Evolutionary conservation across 1,140 invertebrate species (phyloP), one percentile per base, ranked within the genome.

Genomic region (Phymorhynchus buccinoides): DNA sequence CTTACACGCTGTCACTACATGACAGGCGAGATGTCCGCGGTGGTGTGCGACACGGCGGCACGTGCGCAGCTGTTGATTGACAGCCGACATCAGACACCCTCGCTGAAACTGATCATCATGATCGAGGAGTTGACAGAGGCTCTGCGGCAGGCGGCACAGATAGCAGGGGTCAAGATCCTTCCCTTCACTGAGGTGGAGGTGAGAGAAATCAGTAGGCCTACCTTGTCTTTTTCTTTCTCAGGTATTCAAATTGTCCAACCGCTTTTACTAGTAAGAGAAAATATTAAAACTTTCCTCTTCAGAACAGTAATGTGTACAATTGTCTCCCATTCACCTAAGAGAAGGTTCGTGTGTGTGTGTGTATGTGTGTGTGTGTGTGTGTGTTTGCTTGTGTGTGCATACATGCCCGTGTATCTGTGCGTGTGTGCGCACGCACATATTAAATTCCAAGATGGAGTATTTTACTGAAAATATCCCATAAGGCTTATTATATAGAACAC

Each of bases 21-120:
- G 37, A 42, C 82, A 91, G 91, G 89, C 68, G 90, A 88, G 39
- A 89, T 91, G 44, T 83, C 88, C 22, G 85, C 90, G 48, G 97
- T 99, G n/a, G 94, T 99, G 56, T 97, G 96, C 89, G 98, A 99
- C 91, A 96, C 95, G 84, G 98, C 98, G 94, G 97, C 96, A 80
- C 96, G 90, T 66, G 90, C 89, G 32, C 82, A 97, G 92, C 94
- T 96, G 75, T 92, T 99, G 22, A 93, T 99, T 80, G 96, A 98
- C 86, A 87, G 92, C 27, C 14, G n/a, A 12, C 37, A 1, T 30
- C 37, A 96, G 0, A 97, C 97, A 12, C 95, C 96, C 84, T 96
- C 96, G 89, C 94, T 99, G 39, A 95, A 96, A 86, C 96, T 96
- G 88, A 93, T 99, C 42, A 96, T 99, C 56, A 95, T 97, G 6